phyloP scores from a whole-genome alignment of 2,113 vertebrate genomes.

The Apteryx mantelli region DNA sequence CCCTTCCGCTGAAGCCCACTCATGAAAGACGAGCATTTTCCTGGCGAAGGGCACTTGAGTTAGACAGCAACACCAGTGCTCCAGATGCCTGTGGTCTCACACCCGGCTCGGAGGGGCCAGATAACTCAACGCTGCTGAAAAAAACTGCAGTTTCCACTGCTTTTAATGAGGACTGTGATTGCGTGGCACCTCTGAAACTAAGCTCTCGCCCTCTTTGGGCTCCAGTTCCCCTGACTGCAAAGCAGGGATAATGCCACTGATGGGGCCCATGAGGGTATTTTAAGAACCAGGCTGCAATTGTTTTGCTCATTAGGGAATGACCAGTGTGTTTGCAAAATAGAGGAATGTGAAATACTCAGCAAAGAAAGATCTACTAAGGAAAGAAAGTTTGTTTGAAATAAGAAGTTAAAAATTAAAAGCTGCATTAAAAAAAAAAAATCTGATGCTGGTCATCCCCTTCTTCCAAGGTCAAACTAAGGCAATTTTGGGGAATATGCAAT shows the following conservation, averaged over 20 bases:
- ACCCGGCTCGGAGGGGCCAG: fast-evolving
- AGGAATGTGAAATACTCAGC: neutral
- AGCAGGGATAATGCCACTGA: neutral
- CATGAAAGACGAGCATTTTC: neutral
- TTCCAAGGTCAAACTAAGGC: neutral
- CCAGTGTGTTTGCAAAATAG: neutral
- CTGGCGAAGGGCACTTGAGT: neutral
- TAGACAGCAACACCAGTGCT: neutral
- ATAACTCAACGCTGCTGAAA: neutral
- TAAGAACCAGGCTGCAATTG: neutral
- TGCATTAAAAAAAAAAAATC: neutral
- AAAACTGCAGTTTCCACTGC: neutral
- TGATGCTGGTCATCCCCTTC: neutral
- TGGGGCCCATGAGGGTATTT: neutral
- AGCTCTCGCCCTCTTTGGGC: neutral
- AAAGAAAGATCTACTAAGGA: neutral
- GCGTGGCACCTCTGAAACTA: neutral
- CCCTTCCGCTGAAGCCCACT: neutral
- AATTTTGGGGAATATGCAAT: neutral
- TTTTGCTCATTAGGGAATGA: neutral
- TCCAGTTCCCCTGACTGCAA: neutral
- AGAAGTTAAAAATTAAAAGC: constrained; percentile 25
- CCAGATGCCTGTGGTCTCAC: neutral
- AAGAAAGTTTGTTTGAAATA: neutral
- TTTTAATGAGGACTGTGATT: neutral